A percentile compares a stretch with the other conserved stretches of the same genome.
Evolutionary conservation across 2,113 vertebrate species (phyloP).

Genomic region (Percina caprodes): DNA sequence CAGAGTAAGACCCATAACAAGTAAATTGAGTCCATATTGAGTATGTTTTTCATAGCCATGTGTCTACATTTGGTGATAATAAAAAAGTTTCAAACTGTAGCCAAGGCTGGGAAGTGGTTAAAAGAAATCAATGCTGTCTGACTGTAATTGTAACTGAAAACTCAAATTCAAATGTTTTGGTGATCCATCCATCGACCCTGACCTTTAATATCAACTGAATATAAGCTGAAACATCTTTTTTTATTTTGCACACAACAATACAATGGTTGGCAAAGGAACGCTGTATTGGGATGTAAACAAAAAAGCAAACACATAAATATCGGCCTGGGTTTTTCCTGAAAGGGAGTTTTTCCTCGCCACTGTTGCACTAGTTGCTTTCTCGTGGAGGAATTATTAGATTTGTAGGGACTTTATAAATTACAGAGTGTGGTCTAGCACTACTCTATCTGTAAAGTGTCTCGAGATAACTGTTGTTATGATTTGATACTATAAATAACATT

Average conservation of each 20-base stretch:
- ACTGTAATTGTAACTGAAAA: too few relatives aligned
- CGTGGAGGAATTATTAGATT: too few relatives aligned
- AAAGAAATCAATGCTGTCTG: too few relatives aligned
- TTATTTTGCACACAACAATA: neutral
- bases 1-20: conserved; percentile 7
- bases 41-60: neutral
- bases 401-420: too few relatives aligned
- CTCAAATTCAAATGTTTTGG: neutral
- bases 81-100: neutral
- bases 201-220: neutral
- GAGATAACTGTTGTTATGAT: too few relatives aligned
- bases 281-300: neutral
- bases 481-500: too few relatives aligned
- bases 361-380: too few relatives aligned
- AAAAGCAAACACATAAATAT: neutral
- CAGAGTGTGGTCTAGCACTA: too few relatives aligned
- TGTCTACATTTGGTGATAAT: neutral
- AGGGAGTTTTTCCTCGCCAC: too few relatives aligned
- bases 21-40: neutral
- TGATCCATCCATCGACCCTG: neutral
- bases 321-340: too few relatives aligned
- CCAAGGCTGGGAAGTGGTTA: neutral
- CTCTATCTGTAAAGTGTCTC: too few relatives aligned
- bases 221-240: neutral
- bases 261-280: neutral